A percentile compares a stretch with the other conserved stretches of the same genome.
Conservation (phyloP, 2,888 invertebrate species). For the Drosophila eohydei region DNA sequence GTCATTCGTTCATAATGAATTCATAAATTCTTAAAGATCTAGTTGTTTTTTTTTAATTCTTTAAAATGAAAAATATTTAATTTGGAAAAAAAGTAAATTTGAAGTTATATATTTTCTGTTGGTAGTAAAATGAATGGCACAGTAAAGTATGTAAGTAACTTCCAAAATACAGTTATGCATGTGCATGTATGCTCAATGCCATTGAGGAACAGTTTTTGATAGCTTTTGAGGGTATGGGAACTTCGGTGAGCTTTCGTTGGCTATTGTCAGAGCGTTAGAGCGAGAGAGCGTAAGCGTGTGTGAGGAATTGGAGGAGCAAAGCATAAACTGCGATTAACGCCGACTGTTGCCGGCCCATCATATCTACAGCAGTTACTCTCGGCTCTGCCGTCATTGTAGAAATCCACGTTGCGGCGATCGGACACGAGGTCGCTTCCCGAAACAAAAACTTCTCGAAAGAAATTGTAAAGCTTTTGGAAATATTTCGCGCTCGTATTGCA, state of each 20-base stretch:
- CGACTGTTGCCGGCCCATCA: constrained; percentile 43
- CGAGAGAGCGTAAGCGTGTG: constrained; percentile 13
- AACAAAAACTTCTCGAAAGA: background rate
- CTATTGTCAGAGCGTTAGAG: constrained; percentile 8
- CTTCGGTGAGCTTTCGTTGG: constrained; percentile 28
- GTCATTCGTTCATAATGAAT: background rate
- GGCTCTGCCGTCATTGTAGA: constrained; percentile 48
- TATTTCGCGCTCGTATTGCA: background rate
- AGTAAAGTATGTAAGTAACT: constrained; percentile 21
- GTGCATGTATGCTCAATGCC: background rate
- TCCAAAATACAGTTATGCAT: background rate
- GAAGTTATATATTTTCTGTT: background rate
- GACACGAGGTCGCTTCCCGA: constrained; percentile 18
- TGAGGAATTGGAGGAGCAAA: constrained; percentile 40
- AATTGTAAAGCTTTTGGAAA: constrained; percentile 45
- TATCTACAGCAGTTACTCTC: constrained; percentile 12
- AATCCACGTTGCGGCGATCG: constrained; percentile 70
- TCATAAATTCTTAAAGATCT: constrained; percentile 1
- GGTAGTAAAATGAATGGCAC: constrained; percentile 5
- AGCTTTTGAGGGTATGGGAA: constrained; percentile 39
- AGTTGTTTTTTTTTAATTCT: constrained; percentile 3
- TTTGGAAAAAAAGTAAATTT: constrained; percentile 3
- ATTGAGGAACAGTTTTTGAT: background rate
- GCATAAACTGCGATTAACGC: constrained; percentile 69
- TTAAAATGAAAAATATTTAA: background rate